Base-by-base conservation (phyloP, 2,797 vertebrate species). In the Rhabdophis nuchalis region DNA sequence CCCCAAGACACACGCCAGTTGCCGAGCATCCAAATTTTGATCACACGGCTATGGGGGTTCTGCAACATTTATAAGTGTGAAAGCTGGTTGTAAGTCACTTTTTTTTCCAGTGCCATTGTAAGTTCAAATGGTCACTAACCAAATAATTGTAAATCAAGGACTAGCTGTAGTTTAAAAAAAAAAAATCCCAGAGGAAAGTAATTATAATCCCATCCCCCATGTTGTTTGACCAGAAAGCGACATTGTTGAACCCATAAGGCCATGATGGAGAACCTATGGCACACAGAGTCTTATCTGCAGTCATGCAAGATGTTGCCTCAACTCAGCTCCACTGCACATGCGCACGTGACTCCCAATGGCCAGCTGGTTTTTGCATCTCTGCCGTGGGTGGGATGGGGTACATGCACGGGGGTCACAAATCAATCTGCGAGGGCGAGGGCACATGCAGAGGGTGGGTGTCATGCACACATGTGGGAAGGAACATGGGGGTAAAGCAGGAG, bases 371-470 rank as follows among this genome's bases (percentile, higher is more conserved):
- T 50, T 1, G 46, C 1, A 6, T 50, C 4, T 50, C 46, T 50
- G 46, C 46, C 5, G 5, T 50, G 46, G 46, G 46, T 50, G 5
- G 46, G 46, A 50, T 50, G 46, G 5, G 46, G 46, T 6, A 6
- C 46, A 50, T 50, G 46, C 46, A 50, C 5, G 46, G 46, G 4
- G 46, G 46, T 50, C 46, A 50, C 46, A 50, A 5, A 50, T 50
- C 5, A 50, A 4, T 50, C 46, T 50, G 46, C 4, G 46, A 6
- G 46, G 46, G 0, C 0, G 0, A 6, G 46, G 46, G 0, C 5
- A 1, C 46, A 50, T 50, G 46, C 46, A 50, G 46, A 6, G 46
- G 46, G 5, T 50, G 46, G 46, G 46, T 50, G 46, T 5, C 46
- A 46, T 46, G 46, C 46, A 46, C 6, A 5, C 46, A 46, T 46